These are phyloP conservation scores for Bombus picipes DNA, from an alignment of 1,140 invertebrate genomes.

Conservation along the genomic window DNA sequence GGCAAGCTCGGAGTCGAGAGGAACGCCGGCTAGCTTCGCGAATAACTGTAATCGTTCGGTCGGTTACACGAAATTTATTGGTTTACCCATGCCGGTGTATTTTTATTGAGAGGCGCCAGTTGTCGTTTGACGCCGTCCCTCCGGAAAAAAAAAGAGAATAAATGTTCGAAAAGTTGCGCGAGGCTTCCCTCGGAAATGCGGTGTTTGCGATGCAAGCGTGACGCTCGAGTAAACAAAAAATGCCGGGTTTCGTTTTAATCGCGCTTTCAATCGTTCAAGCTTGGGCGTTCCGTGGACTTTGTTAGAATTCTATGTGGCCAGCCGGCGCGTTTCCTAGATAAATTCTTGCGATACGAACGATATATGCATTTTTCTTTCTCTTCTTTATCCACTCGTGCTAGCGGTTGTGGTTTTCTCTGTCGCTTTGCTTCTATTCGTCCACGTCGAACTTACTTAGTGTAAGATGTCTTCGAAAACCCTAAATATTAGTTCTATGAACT, in stretches of 20 bases:
- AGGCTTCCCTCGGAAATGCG: not conserved
- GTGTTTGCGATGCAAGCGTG: conserved; percentile 39
- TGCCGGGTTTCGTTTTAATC: conserved; percentile 42
- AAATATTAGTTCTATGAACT: not conserved
- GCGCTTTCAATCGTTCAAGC: conserved; percentile 38
- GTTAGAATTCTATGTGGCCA: conserved; percentile 40
- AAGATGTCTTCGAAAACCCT: not conserved
- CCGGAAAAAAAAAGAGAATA: not conserved
- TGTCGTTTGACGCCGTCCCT: conserved; percentile 35
- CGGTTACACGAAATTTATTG: conserved; percentile 24
- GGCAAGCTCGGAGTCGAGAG: not conserved
- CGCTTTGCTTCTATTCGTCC: not conserved
- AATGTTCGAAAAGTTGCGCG: conserved; percentile 13
- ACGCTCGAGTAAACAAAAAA: conserved; percentile 42
- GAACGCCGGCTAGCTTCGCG: not conserved
- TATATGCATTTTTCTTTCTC: not conserved
- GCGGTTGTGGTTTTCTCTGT: too few relatives aligned
- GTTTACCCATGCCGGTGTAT: conserved; percentile 12
- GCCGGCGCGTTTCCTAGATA: conserved; percentile 44
- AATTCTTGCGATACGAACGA: conserved; percentile 45
- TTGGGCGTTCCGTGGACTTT: conserved; percentile 40
- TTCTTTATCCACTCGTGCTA: not conserved
- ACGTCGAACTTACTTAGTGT: not conserved
- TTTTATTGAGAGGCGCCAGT: conserved; percentile 37
- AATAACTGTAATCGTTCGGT: conserved; percentile 15